These are phyloP conservation scores for Choloepus didactylus DNA, from an alignment of 2,797 vertebrate species.

Conservation along the genomic window DNA sequence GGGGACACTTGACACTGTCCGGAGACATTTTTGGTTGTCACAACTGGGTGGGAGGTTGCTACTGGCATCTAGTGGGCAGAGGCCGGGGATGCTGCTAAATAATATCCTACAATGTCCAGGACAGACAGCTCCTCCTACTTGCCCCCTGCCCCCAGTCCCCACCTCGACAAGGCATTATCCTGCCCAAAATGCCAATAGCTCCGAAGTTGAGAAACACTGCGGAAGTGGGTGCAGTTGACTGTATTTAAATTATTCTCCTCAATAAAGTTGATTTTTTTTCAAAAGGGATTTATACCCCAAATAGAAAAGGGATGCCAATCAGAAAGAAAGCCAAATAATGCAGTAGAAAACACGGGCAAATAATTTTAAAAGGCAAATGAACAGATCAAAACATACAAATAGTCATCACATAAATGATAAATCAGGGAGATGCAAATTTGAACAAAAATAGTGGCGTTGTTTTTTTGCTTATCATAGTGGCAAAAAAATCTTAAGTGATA, in stretches of 20 bases:
- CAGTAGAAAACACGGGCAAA: background rate
- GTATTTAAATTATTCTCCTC: background rate
- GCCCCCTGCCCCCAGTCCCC: no score
- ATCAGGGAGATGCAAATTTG: background rate
- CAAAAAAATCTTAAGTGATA: background rate
- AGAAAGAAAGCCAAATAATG: background rate
- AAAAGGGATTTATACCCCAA: background rate
- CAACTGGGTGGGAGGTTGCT: background rate
- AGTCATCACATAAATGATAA: no score
- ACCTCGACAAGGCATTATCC: no score
- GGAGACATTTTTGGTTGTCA: background rate
- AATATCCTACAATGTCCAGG: background rate
- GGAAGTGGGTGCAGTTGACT: background rate
- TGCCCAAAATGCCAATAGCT: background rate
- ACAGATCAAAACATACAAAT: background rate
- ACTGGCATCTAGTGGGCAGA: background rate
- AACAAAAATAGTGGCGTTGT: background rate
- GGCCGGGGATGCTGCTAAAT: background rate
- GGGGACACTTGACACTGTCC: background rate
- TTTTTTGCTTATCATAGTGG: accelerated
- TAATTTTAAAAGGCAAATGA: background rate
- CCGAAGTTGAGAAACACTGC: background rate
- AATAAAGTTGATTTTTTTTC: background rate
- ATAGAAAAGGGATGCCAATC: background rate
- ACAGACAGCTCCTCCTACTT: background rate